Percentiles rank a stretch among this genome's conserved stretches.
phyloP scores from a whole-genome alignment of 2,888 invertebrate genomes.

The Dynastes hyllus region DNA sequence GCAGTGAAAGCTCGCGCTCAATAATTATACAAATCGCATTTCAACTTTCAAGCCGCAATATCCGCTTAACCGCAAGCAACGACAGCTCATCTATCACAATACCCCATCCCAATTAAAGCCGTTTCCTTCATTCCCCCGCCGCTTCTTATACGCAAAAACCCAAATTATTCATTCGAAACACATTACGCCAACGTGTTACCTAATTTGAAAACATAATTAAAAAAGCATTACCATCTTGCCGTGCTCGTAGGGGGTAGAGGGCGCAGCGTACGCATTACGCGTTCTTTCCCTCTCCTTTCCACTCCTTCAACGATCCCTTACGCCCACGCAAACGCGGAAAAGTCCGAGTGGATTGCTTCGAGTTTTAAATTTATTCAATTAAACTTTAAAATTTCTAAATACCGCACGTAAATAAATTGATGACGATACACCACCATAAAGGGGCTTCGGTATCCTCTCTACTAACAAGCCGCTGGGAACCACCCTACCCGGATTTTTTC shows the following conservation, averaged over 20 bases:
- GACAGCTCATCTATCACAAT: no score
- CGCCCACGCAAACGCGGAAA: not conserved
- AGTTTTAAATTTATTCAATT: constrained; percentile 46
- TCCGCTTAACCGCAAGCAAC: no score
- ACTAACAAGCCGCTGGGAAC: not conserved
- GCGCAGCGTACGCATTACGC: not conserved
- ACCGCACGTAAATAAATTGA: constrained; percentile 30
- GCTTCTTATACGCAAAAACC: constrained; percentile 1
- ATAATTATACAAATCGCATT: no score
- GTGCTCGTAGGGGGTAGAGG: not conserved
- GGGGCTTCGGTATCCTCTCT: not conserved
- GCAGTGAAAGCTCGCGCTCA: no score
- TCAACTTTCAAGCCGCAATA: no score
- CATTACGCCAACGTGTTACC: constrained; percentile 33
- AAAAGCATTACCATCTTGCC: constrained; percentile 31
- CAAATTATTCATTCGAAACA: constrained; percentile 22
- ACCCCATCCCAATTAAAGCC: no score
- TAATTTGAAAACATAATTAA: constrained; percentile 39
- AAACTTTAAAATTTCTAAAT: constrained; percentile 47
- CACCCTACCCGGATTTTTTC: constrained; percentile 35
- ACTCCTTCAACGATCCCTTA: no score
- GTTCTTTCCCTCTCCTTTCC: not conserved
- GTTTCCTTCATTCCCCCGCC: not conserved
- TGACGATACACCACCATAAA: constrained; percentile 18
- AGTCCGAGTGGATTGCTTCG: not conserved